Evolutionary conservation across 2,113 vertebrate species (phyloP).

Genomic region (Micromys minutus): DNA sequence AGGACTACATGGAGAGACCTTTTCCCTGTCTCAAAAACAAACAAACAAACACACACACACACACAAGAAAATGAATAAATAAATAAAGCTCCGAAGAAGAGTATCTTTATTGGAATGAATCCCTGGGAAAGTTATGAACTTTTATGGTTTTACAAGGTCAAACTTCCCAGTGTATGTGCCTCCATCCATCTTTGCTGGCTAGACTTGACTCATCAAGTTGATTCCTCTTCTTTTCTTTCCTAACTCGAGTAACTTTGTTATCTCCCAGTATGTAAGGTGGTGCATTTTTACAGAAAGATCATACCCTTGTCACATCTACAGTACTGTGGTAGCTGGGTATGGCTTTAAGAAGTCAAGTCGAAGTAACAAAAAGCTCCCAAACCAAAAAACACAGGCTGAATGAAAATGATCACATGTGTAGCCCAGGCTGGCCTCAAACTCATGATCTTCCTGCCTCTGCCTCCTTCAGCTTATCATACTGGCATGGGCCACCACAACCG

Average conservation of each 20-base stretch:
- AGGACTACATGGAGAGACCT: neutral
- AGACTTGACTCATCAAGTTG: slow-evolving; percentile 43
- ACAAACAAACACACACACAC: neutral
- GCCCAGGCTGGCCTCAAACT: too few relatives aligned
- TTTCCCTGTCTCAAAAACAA: neutral
- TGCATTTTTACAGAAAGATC: slow-evolving; percentile 61
- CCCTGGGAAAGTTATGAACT: slow-evolving; percentile 50
- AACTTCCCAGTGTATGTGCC: neutral
- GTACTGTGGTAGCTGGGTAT: slow-evolving; percentile 22
- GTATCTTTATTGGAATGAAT: slow-evolving; percentile 15
- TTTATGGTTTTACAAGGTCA: slow-evolving; percentile 48
- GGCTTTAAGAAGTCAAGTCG: slow-evolving; percentile 55
- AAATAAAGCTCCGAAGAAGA: slow-evolving; percentile 19
- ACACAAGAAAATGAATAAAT: neutral
- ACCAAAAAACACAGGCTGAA: neutral
- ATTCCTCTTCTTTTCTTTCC: slow-evolving; percentile 19
- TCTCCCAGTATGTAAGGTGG: slow-evolving; percentile 15
- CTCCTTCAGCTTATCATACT: too few relatives aligned
- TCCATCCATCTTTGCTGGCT: neutral
- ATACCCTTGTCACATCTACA: slow-evolving; percentile 36
- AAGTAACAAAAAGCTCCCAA: slow-evolving; percentile 54
- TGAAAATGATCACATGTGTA: neutral
- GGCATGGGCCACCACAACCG: too few relatives aligned
- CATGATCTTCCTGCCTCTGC: too few relatives aligned
- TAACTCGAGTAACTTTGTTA: slow-evolving; percentile 30